These are phyloP conservation scores for Triplophysa siluroides DNA, from an alignment of 2,113 vertebrate genomes.

Conservation along the genomic window DNA sequence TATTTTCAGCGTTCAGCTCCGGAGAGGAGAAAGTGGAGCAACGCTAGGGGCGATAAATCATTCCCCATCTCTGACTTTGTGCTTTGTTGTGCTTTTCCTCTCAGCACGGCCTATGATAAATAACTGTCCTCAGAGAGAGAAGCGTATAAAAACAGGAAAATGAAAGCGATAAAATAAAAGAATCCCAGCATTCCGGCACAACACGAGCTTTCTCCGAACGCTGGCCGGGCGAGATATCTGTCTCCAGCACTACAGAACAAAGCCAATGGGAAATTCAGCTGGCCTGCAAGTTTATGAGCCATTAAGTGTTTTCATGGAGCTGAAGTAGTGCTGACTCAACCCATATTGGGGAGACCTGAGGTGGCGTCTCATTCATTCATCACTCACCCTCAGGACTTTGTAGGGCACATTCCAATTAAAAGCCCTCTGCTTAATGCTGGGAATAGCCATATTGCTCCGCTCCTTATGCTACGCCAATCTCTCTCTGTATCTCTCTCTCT, in stretches of 20 bases:
- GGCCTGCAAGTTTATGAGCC: constrained; percentile 55
- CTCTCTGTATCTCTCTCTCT: constrained; percentile 13
- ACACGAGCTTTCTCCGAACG: constrained; percentile 31
- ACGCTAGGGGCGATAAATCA: constrained; percentile 58
- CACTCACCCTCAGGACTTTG: constrained; percentile 51
- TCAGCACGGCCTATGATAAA: constrained; percentile 56
- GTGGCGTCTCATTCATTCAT: constrained; percentile 47
- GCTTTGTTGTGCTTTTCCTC: constrained; percentile 58
- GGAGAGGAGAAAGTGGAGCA: constrained; percentile 57
- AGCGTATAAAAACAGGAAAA: constrained; percentile 62
- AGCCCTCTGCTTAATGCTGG: constrained; percentile 38
- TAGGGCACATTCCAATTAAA: constrained; percentile 58
- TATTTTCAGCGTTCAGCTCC: constrained; percentile 48
- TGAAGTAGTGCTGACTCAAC: constrained; percentile 49
- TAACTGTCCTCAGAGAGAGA: constrained; percentile 58
- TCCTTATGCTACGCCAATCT: neutral
- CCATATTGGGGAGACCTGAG: constrained; percentile 42
- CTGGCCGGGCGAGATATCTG: constrained; percentile 47
- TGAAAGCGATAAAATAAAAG: constrained; percentile 61
- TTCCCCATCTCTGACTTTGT: constrained; percentile 51
- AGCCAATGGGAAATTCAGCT: constrained; percentile 39
- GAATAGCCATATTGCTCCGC: constrained; percentile 34
- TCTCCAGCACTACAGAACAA: constrained; percentile 40
- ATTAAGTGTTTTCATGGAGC: constrained; percentile 54
- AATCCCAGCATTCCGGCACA: constrained; percentile 43